Conservation (phyloP, 2,113 vertebrate genomes). For the Burhinus oedicnemus region DNA sequence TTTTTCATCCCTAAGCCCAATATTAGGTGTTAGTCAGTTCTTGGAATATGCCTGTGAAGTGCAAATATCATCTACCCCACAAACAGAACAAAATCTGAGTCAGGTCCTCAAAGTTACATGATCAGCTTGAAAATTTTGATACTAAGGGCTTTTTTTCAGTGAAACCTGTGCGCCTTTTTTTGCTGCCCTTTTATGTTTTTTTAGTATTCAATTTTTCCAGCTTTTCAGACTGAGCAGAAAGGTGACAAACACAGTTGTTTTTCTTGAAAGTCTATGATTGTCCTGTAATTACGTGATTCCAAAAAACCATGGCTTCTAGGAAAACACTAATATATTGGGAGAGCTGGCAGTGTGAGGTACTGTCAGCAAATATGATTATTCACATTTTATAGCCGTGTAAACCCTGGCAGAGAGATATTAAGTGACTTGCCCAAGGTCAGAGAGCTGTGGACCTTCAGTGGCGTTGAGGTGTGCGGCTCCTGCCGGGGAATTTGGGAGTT, state of each 20-base stretch:
- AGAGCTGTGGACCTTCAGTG: not conserved
- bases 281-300: not conserved
- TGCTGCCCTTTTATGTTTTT: not conserved
- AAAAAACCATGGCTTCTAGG: not conserved
- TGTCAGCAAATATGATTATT: not conserved
- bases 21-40: constrained; percentile 27
- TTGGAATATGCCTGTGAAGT: not conserved
- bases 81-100: constrained; percentile 40
- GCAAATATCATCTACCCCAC: not conserved
- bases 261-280: not conserved
- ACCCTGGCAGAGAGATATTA: not conserved
- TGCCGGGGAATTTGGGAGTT: not conserved
- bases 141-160: not conserved
- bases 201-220: not conserved
- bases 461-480: not conserved
- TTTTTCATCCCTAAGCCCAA: not conserved
- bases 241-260: not conserved
- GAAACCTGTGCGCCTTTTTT: not conserved
- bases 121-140: constrained; percentile 44
- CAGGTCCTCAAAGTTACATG: constrained; percentile 23
- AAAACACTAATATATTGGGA: not conserved
- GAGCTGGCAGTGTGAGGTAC: not conserved
- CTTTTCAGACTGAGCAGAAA: not conserved
- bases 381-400: not conserved
- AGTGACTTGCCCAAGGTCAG: not conserved